Conservation (phyloP, 2,888 invertebrate species). For the Lutraria lutraria region DNA sequence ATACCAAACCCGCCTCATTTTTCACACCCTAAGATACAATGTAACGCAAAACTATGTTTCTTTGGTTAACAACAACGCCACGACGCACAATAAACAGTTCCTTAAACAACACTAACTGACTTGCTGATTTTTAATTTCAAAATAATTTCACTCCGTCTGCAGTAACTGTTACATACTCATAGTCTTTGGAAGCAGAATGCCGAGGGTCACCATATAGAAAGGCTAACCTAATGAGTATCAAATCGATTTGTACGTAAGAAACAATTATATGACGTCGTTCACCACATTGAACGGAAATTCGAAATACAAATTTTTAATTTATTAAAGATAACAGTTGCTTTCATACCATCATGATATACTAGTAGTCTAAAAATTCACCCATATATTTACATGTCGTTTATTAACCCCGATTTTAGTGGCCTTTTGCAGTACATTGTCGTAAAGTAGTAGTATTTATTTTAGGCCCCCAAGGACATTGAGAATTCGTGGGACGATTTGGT, state of each 20-base stretch:
- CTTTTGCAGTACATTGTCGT: not conserved
- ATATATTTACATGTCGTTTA: not conserved
- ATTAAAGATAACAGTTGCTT: not conserved
- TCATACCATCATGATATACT: not conserved
- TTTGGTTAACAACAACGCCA: too few species aligned
- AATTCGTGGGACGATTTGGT: slow-evolving; percentile 64
- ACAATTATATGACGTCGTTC: not conserved
- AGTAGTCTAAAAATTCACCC: not conserved
- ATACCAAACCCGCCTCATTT: too few species aligned
- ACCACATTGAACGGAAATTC: not conserved
- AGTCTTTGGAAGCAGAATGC: too few species aligned
- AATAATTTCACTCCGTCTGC: too few species aligned
- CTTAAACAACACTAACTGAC: too few species aligned
- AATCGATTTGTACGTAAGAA: not conserved
- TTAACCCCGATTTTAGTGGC: not conserved
- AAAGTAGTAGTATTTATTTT: not conserved
- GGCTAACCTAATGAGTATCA: too few species aligned
- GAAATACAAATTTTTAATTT: not conserved
- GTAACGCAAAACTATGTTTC: too few species aligned
- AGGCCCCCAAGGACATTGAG: slow-evolving; percentile 62
- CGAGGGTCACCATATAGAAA: too few species aligned
- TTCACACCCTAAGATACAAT: too few species aligned
- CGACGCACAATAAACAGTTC: too few species aligned
- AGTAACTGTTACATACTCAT: too few species aligned
- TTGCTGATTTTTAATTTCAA: too few species aligned